phyloP scores from a whole-genome alignment of 1,140 invertebrate species.

The Colletes latitarsis region DNA sequence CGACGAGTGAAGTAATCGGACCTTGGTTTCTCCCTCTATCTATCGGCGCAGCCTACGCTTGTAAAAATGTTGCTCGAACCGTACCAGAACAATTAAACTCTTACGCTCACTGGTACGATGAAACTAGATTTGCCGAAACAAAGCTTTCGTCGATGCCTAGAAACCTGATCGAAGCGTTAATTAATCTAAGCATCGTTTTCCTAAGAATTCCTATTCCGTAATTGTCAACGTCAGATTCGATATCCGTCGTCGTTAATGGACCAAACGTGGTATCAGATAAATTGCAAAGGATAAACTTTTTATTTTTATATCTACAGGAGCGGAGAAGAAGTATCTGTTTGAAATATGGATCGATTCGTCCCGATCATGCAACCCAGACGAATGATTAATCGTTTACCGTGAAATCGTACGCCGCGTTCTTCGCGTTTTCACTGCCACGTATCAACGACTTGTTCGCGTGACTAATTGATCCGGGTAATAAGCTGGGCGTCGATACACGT shows the following conservation, averaged over 20 bases:
- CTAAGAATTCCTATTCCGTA: not conserved
- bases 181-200: not conserved
- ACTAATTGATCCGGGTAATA: constrained; percentile 19
- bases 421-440: not conserved
- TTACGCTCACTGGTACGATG: not conserved
- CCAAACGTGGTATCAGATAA: not conserved
- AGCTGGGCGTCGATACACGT: not conserved
- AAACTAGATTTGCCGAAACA: too few relatives aligned
- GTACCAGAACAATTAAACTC: too few relatives aligned
- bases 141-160: too few relatives aligned
- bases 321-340: not conserved
- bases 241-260: not conserved
- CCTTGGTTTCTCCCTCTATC: constrained; percentile 53
- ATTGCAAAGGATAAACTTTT: not conserved
- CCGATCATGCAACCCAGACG: too few relatives aligned
- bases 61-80: constrained; percentile 36
- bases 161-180: not conserved
- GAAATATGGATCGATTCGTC: not conserved
- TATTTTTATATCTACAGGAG: not conserved
- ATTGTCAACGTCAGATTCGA: not conserved
- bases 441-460: not conserved
- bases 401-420: not conserved
- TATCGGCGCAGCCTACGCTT: constrained; percentile 48
- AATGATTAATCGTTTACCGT: not conserved
- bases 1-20: constrained; percentile 66